Evolutionary conservation across 2,797 vertebrate genomes (phyloP), one percentile per base, ranked within the genome.

Genomic region (Oophaga sylvatica): DNA sequence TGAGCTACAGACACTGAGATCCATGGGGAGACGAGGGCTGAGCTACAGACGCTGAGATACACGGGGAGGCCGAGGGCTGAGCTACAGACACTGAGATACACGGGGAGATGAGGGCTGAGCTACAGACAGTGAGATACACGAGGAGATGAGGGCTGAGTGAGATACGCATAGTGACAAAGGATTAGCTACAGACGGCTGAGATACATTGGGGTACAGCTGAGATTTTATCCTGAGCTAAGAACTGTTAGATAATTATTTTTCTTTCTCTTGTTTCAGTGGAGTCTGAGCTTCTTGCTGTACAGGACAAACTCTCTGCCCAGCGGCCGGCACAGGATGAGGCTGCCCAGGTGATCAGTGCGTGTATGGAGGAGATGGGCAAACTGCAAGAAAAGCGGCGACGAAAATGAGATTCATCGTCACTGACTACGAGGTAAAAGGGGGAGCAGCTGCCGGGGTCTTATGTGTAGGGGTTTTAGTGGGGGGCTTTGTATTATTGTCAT

Each of bases 351-450:
- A 71, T 90, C 31, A 73, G 84, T 15, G 31, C 78, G 5, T 85
- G 89, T 53, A 85, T 87, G 8, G 48, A 75, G 56, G 70, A 90
- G 9, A 75, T 90, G 60, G 82, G 71, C 41, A 6, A 80, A 22
- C 7, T 87, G n/a, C 48, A 76, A 17, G 59, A 15, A 31, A 68
- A 87, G 22, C 80, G 15, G 3, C 20, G 19, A 9, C 84, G 75
- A 26, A 45, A 84, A 20, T 73, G 48, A 82, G 11, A 15, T 62
- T 20, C 57, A 17, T 19, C 29, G 8, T 1, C 16, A 6, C 56
- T 1, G 12, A 8, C 17, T 11, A 41, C 16, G 45, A 75, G 71
- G 71, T 75, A n/a, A 45, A 57, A 35, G 57, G 29, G 15, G 48
- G 16, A 31, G 20, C 45, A 10, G 17, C 78, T 29, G 35, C 20